phyloP scores from a whole-genome alignment of 2,888 invertebrate species.

The Ctena decussata region DNA sequence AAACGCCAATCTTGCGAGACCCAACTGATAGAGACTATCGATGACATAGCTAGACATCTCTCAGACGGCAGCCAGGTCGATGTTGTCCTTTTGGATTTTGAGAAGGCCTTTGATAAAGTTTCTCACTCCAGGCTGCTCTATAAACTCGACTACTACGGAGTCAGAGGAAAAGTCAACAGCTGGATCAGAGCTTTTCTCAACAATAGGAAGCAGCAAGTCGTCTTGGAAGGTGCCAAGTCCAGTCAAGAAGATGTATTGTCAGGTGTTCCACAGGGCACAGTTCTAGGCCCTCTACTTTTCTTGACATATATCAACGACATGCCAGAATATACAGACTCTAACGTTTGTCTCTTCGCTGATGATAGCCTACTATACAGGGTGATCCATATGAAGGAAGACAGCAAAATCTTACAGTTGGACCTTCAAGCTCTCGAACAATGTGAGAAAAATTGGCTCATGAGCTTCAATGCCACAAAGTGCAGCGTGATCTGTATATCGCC shows the following conservation, averaged over 20 bases:
- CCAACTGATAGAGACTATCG: conserved; percentile 2
- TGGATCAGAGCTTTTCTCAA: conserved; percentile 53
- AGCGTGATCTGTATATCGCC: conserved; percentile 11
- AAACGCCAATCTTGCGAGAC: conserved; percentile 5
- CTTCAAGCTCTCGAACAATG: conserved; percentile 5
- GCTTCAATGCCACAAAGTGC: conserved; percentile 21
- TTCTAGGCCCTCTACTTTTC: conserved; percentile 32
- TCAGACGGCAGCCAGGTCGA: neutral
- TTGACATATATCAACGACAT: conserved; percentile 37
- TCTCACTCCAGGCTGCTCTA: neutral
- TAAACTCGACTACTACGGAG: neutral
- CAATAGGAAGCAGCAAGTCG: neutral
- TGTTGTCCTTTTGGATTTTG: neutral
- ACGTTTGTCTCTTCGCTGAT: too few relatives aligned
- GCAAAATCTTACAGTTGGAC: conserved; percentile 3
- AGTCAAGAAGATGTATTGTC: conserved; percentile 19
- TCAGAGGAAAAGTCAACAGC: neutral
- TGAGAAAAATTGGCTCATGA: conserved; percentile 23
- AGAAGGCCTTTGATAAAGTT: neutral
- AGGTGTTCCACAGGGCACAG: conserved; percentile 30
- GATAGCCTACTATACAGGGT: conserved; percentile 23
- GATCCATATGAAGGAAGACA: conserved; percentile 14
- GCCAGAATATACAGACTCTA: too few relatives aligned
- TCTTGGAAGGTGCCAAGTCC: neutral
- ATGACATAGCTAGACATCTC: neutral